A percentile compares a stretch with the other conserved stretches of the same genome.
phyloP scores from a whole-genome alignment of 2,797 vertebrate genomes.

The Melanotaenia trifasciata region DNA sequence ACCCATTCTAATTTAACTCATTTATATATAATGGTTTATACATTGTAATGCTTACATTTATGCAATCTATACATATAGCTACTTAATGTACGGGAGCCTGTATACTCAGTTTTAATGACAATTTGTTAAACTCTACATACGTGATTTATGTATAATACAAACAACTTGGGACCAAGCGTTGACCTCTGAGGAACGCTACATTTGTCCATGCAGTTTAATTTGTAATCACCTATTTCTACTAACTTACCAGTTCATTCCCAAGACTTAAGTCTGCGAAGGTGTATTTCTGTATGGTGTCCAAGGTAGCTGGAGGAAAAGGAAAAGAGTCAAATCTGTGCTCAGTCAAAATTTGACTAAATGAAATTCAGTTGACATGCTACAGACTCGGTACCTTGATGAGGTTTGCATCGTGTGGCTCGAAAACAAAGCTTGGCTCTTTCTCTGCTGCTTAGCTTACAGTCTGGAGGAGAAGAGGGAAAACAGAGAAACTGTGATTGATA shows the following conservation, averaged over 20 bases:
- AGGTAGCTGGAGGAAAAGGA: constrained; percentile 67
- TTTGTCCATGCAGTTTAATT: no score
- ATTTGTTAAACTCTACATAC: no score
- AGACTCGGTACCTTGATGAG: constrained; percentile 80
- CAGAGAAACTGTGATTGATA: neutral
- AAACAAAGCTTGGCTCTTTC: constrained; percentile 95
- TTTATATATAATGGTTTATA: no score
- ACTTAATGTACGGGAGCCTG: no score
- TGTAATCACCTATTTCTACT: neutral
- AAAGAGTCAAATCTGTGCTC: neutral
- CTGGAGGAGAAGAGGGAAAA: constrained; percentile 69
- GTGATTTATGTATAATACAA: no score
- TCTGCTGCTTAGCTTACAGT: constrained; percentile 91
- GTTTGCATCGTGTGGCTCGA: constrained; percentile 89
- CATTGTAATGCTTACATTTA: no score
- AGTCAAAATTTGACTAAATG: neutral
- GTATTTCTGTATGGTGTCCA: constrained; percentile 80
- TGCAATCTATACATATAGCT: no score
- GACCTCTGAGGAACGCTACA: no score
- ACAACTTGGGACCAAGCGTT: no score
- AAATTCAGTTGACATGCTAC: neutral
- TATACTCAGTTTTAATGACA: no score
- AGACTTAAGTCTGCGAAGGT: constrained; percentile 95
- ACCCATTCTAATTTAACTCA: no score
- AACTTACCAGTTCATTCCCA: constrained; percentile 91